phyloP scores from a whole-genome alignment of 2,888 invertebrate species.

The Napeogenes sylphis region DNA sequence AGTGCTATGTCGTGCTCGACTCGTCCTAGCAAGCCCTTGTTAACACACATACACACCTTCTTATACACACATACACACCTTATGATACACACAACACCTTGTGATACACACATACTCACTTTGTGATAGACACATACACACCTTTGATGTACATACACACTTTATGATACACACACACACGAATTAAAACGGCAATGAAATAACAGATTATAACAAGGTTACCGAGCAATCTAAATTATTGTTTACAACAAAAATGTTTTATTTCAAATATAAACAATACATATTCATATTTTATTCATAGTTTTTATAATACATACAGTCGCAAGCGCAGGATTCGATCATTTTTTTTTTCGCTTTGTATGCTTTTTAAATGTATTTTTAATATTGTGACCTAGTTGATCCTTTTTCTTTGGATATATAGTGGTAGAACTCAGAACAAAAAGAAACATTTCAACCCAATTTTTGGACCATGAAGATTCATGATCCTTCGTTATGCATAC shows the following conservation, averaged over 20 bases:
- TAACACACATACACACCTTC: slow-evolving; percentile 36
- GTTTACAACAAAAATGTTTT: slow-evolving; percentile 38
- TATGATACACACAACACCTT: slow-evolving; percentile 28
- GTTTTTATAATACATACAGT: too few relatives aligned
- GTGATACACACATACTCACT: slow-evolving; percentile 31
- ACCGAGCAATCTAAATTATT: slow-evolving; percentile 41
- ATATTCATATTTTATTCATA: neutral
- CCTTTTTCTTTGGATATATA: too few relatives aligned
- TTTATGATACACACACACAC: slow-evolving; percentile 34
- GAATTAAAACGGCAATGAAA: slow-evolving; percentile 64
- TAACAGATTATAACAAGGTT: slow-evolving; percentile 74
- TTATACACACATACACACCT: slow-evolving; percentile 25
- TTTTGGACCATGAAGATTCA: too few relatives aligned
- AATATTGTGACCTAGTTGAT: too few relatives aligned
- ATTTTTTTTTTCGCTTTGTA: too few relatives aligned
- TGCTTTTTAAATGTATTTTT: too few relatives aligned
- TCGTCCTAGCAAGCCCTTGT: slow-evolving; percentile 66
- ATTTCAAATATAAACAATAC: slow-evolving; percentile 5
- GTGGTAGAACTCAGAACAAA: too few relatives aligned
- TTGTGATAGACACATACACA: slow-evolving; percentile 27
- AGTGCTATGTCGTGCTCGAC: slow-evolving; percentile 51
- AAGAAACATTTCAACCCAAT: too few relatives aligned
- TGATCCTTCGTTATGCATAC: too few relatives aligned
- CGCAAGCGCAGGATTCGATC: too few relatives aligned
- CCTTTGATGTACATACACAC: slow-evolving; percentile 24